phyloP scores from a whole-genome alignment of 2,888 invertebrate species.

The Leptopterna dolabrata region DNA sequence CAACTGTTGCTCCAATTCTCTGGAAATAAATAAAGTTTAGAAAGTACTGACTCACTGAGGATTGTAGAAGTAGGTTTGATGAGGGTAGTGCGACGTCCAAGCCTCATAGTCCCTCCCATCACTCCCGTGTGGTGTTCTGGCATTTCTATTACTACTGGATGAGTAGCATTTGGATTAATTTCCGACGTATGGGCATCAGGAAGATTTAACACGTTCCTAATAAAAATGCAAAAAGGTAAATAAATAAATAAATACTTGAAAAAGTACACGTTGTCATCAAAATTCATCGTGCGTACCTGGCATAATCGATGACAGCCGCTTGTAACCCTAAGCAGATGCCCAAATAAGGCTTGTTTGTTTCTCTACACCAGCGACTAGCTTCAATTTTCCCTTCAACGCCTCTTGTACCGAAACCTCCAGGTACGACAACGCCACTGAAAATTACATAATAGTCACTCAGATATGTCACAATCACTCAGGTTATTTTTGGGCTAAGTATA shows the following conservation, averaged over 20 bases:
- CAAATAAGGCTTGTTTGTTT: constrained; percentile 84
- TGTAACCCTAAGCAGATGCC: constrained; percentile 99
- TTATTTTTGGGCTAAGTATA: too few species aligned
- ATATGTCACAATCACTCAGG: too few species aligned
- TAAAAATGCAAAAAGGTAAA: neutral
- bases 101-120: constrained; percentile 97
- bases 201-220: constrained; percentile 61
- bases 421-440: constrained; percentile 89
- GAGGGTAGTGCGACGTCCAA: constrained; percentile 91
- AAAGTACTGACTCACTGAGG: constrained; percentile 44
- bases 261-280: constrained; percentile 44
- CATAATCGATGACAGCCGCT: constrained; percentile 95
- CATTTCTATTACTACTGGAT: constrained; percentile 96
- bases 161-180: constrained; percentile 77
- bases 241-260: too few species aligned
- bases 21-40: too few species aligned
- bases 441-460: too few species aligned
- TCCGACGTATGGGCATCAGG: constrained; percentile 72
- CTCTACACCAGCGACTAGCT: constrained; percentile 93
- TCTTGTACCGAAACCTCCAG: constrained; percentile 96
- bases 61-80: constrained; percentile 71
- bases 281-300: constrained; percentile 67
- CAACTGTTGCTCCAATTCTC: neutral
- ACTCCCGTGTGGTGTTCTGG: constrained; percentile 95
- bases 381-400: constrained; percentile 97